These are phyloP conservation scores for Melanogrammus aeglefinus DNA, from an alignment of 2,797 vertebrate species.

Conservation along the genomic window DNA sequence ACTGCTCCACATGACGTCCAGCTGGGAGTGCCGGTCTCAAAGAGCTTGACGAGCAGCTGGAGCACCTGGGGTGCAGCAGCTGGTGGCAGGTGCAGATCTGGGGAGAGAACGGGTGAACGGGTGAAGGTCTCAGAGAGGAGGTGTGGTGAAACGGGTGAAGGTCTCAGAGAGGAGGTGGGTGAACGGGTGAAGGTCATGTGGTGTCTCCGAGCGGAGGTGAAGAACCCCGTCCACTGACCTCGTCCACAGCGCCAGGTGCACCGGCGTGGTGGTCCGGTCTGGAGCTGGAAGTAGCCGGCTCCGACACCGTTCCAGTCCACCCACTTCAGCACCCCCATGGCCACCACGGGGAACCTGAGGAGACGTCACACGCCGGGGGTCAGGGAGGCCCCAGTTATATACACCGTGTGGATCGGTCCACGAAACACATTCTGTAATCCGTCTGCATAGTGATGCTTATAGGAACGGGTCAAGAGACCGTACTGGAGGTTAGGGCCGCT, in stretches of 20 bases:
- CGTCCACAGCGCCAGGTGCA: too few relatives aligned
- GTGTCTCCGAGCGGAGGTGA: conserved; percentile 3
- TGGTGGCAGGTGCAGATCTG: conserved; percentile 99
- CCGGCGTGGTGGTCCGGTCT: too few relatives aligned
- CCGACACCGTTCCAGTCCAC: too few relatives aligned
- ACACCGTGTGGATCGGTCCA: too few relatives aligned
- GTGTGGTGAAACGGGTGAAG: neutral
- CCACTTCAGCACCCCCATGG: conserved; percentile 98
- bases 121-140: neutral
- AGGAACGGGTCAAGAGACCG: too few relatives aligned
- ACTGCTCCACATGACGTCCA: conserved; percentile 99
- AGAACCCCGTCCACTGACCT: too few relatives aligned
- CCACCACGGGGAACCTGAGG: conserved; percentile 93
- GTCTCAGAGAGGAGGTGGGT: neutral
- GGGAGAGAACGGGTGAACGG: neutral
- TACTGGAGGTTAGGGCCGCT: too few relatives aligned
- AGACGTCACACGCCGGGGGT: neutral
- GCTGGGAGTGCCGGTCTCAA: conserved; percentile 96
- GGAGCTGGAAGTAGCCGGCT: too few relatives aligned
- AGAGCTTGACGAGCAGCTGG: conserved; percentile 95
- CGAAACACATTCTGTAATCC: too few relatives aligned
- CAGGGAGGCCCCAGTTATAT: neutral
- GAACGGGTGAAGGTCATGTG: too few relatives aligned
- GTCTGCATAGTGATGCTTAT: too few relatives aligned
- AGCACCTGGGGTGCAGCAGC: conserved; percentile 94